Conservation (phyloP, 1,140 invertebrate genomes). For the Danaus plexippus region DNA sequence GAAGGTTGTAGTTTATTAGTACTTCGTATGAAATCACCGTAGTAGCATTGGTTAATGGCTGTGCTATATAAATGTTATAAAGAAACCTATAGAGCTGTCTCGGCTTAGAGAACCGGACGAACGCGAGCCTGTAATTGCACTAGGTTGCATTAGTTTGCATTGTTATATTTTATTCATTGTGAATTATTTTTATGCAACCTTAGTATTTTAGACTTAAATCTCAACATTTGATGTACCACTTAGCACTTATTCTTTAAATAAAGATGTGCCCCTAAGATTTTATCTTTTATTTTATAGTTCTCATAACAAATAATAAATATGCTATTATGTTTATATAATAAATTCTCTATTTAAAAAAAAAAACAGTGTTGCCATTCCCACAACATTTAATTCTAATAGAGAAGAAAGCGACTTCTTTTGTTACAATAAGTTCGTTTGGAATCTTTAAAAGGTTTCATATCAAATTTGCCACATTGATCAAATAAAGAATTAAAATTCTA, state of each 20-base stretch:
- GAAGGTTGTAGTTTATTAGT: slow-evolving; percentile 24
- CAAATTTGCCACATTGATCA: too few relatives aligned
- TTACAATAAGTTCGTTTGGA: too few relatives aligned
- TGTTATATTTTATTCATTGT: slow-evolving; percentile 10
- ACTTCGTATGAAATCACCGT: slow-evolving; percentile 37
- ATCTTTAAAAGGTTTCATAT: too few relatives aligned
- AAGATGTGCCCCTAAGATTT: slow-evolving; percentile 33
- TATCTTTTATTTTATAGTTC: slow-evolving; percentile 20
- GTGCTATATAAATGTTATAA: slow-evolving; percentile 42
- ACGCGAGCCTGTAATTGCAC: background rate
- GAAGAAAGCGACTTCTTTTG: too few relatives aligned
- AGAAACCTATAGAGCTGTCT: slow-evolving; percentile 35
- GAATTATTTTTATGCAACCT: slow-evolving; percentile 28
- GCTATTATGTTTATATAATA: too few relatives aligned
- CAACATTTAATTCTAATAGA: too few relatives aligned
- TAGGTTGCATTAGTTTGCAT: slow-evolving; percentile 11
- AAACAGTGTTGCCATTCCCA: too few relatives aligned
- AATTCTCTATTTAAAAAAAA: too few relatives aligned
- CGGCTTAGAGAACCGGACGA: slow-evolving; percentile 21
- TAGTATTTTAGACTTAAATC: slow-evolving; percentile 31
- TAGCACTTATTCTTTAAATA: slow-evolving; percentile 47
- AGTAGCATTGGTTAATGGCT: slow-evolving; percentile 48
- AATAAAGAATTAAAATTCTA: too few relatives aligned
- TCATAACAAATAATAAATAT: background rate
- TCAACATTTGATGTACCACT: slow-evolving; percentile 38